phyloP scores from a whole-genome alignment of 2,113 vertebrate genomes.

The Phaethon lepturus region DNA sequence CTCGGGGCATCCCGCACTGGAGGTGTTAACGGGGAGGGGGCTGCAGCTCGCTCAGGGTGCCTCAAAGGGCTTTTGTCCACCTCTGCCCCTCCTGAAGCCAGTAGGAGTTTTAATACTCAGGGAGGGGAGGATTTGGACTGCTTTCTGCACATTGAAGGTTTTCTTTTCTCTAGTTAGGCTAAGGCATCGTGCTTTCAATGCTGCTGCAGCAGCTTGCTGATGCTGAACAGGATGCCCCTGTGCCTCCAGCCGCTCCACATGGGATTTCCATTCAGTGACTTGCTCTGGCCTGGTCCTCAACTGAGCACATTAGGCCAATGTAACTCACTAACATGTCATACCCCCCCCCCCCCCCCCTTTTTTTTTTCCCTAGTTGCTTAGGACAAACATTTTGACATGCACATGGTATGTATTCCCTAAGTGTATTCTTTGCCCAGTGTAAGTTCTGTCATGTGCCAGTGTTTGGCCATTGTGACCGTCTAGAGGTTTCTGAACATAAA shows the following conservation, averaged over 20 bases:
- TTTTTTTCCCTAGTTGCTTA: background rate
- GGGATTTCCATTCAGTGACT: background rate
- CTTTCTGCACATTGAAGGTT: background rate
- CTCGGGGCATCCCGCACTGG: background rate
- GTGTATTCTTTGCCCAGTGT: background rate
- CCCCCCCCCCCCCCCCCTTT: background rate
- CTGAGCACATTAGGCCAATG: background rate
- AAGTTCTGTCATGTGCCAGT: background rate
- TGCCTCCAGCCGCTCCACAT: background rate
- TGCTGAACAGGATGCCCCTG: background rate
- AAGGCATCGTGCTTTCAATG: background rate
- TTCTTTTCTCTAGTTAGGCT: background rate
- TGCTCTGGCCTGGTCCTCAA: background rate
- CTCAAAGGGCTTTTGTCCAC: background rate
- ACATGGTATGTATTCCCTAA: background rate
- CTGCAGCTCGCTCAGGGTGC: background rate
- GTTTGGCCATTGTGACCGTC: background rate
- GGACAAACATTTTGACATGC: background rate
- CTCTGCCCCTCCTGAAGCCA: background rate
- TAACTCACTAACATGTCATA: background rate
- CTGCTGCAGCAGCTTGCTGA: background rate
- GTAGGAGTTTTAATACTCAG: background rate
- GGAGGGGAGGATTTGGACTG: rapidly evolving
- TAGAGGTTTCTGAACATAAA: background rate
- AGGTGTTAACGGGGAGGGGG: background rate